Evolutionary conservation across 2,888 invertebrate species (phyloP), one percentile per base, ranked within the genome.

Genomic region (Chrysolina americana): DNA sequence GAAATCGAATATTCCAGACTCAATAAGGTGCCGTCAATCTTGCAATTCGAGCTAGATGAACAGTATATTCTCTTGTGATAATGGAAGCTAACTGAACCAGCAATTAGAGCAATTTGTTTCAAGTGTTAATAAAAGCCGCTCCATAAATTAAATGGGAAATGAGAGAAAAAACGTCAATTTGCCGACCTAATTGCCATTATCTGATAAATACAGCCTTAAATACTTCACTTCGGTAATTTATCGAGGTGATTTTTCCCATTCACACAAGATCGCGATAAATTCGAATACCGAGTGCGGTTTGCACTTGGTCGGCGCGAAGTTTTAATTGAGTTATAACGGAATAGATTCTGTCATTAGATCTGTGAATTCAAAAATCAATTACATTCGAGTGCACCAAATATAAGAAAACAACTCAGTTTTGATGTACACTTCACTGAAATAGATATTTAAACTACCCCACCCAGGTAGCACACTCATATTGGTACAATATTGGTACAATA

Each of bases 61-160:
- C 59, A 59, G 36, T 28, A 59, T 59, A 59, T 59, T 59, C 36
- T 59, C 59, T 59, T 59, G 36, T 36, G 59, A 59, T 59, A 59
- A 59, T 59, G 59, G 36, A 59, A 59, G 59, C 36, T 59, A 59
- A 59, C 59, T 59, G 13, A 59, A 36, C 59, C 36, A 28, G 47
- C 66, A 66, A 41, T 66, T 48, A 50, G 50, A 66, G 62, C 79
- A 81, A 80, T 81, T 81, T 71, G 70, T 71, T 75, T 79, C 78
- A 78, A 81, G 81, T 78, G 79, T 66, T 78, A 79, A 79, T 78
- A 76, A 73, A 77, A 44, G 76, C 78, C 80, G 78, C 70, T 76
- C 41, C 77, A 78, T 81, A 81, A 81, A 81, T 81, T 78, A 79
- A 73, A 70, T 72, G 56, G 75, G 71, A 80, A 81, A 74, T 75